Base-by-base conservation (phyloP, 2,888 invertebrate genomes). In the Stenodera caucasica region DNA sequence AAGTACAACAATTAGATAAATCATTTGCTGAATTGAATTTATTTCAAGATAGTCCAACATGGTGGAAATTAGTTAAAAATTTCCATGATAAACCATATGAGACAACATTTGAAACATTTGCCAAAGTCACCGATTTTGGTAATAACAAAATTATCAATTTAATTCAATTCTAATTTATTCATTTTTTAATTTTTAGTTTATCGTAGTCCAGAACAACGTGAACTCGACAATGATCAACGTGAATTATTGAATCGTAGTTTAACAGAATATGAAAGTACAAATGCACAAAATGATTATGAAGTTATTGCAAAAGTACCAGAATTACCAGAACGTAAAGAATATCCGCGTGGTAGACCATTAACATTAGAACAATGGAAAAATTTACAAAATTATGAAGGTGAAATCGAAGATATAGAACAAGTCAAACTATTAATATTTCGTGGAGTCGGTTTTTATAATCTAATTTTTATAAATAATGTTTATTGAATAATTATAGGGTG, bases 1-100 rank as follows among this genome's bases (percentile, higher is more conserved):
- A 89, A 67, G 85, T 87, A 9, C 85, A 86, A 69, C 91, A 90
- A 26, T 78, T 96, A 64, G 90, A 90, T 68, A 88, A 87, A 75
- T 95, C 96, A 0, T 96, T 97, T 76, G 92, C 92, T 3, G 94
- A 95, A 70, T 80, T 96, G 64, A 89, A 94, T 75, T 85, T 97
- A 61, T 91, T 91, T 75, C 85, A 87, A 15, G 90, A 91, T 70
- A 86, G 86, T 55, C 84, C 86, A 0, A 86, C 86, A 32, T 86
- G 89, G 0, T 90, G 90, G 90, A 83, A 82, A 62, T 82, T 87
- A 70, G 80, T 86, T 21, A 82, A 82, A 68, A 85, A 84, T 74
- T 81, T 86, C 58, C 85, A 84, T 66, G 82, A 86, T 61, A 84
- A 92, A 74, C 94, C 96, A 0, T 91, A 91, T 75, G 91, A 90